These are phyloP conservation scores for Eleutherodactylus coqui DNA, from an alignment of 2,797 vertebrate genomes.

Conservation along the genomic window DNA sequence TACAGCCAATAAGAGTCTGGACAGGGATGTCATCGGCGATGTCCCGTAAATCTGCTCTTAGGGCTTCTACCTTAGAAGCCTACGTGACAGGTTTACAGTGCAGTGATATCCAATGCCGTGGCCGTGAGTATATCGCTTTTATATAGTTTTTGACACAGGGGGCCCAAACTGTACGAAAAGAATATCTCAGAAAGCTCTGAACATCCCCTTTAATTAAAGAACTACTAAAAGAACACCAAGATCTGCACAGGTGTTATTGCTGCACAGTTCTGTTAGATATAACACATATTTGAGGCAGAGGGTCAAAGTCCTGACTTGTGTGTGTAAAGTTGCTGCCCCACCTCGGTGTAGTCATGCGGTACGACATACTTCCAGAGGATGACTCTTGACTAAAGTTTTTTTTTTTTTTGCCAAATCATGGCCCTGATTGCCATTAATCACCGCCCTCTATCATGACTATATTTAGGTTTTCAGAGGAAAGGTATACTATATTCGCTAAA, in stretches of 20 bases:
- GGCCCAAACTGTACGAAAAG: no score
- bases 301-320: conserved; percentile 15
- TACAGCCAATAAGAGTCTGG: no score
- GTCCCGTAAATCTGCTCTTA: no score
- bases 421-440: background rate
- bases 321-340: conserved; percentile 5
- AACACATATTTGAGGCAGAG: conserved; percentile 28
- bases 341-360: conserved; percentile 31
- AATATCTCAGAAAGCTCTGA: no score
- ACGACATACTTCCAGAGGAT: background rate
- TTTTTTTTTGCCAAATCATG: background rate
- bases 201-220: background rate
- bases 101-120: no score
- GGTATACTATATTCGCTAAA: background rate
- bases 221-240: background rate
- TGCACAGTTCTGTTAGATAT: background rate
- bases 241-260: background rate
- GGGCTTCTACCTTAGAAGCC: no score
- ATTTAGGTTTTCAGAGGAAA: background rate
- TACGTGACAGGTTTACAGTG: no score
- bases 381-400: background rate
- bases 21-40: no score
- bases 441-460: conserved; percentile 12
- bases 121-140: no score
- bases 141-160: no score